Evolutionary conservation across 1,140 invertebrate genomes (phyloP).

Genomic region (Papilio glaucus): DNA sequence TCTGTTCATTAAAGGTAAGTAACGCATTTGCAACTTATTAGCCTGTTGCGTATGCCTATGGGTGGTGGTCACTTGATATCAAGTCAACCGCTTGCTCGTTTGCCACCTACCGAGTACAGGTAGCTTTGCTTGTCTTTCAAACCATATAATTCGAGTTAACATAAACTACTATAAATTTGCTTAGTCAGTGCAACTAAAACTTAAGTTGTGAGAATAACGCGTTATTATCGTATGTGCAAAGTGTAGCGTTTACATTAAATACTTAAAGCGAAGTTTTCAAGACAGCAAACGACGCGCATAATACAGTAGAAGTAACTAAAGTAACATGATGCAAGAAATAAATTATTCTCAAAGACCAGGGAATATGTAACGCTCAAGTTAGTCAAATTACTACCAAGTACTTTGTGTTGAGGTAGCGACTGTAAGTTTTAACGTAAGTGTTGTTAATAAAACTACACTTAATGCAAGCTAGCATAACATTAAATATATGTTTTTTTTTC

Average conservation of each 20-base stretch:
- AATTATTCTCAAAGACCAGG: conserved; percentile 2
- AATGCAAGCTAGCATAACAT: not conserved
- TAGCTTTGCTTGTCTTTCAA: too few species aligned
- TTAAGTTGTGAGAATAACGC: too few species aligned
- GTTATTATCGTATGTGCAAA: too few species aligned
- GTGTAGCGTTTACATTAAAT: too few species aligned
- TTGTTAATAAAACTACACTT: conserved; percentile 12
- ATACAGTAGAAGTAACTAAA: not conserved
- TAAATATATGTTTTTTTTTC: too few species aligned
- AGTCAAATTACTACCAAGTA: conserved; percentile 5
- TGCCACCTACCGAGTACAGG: too few species aligned
- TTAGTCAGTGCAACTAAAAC: not conserved
- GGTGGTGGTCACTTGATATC: too few species aligned
- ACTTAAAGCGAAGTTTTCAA: too few species aligned
- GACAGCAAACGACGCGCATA: not conserved
- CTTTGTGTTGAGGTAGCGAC: not conserved
- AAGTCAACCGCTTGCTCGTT: too few species aligned
- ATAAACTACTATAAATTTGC: not conserved
- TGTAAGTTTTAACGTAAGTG: not conserved
- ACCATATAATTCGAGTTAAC: not conserved
- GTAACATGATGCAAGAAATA: not conserved
- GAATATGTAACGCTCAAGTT: conserved; percentile 14
- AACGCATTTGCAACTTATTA: too few species aligned
- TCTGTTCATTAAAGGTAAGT: too few species aligned
- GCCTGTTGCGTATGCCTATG: too few species aligned